phyloP scores from a whole-genome alignment of 1,140 invertebrate genomes.

The Calephelis nemesis region DNA sequence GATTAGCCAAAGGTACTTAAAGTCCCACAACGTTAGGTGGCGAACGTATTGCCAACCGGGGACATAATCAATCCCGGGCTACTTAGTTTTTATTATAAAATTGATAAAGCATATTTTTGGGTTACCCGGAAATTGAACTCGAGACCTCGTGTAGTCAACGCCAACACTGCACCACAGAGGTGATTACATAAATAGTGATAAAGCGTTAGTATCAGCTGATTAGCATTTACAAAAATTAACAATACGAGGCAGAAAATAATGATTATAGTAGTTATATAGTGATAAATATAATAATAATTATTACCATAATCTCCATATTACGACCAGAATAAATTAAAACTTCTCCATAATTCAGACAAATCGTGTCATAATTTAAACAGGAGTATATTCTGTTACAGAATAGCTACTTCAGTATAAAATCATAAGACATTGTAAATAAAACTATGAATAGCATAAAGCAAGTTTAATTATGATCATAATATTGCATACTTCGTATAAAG shows the following conservation, averaged over 20 bases:
- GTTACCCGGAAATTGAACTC: too few species aligned
- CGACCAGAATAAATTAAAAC: constrained; percentile 38
- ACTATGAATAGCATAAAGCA: constrained; percentile 53
- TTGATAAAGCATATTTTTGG: too few species aligned
- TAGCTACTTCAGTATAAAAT: constrained; percentile 68
- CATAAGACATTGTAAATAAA: constrained; percentile 59
- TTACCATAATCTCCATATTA: constrained; percentile 37
- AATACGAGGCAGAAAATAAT: constrained; percentile 34
- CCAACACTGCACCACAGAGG: too few species aligned
- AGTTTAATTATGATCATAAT: constrained; percentile 68
- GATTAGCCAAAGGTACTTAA: too few species aligned
- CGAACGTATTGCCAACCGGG: too few species aligned
- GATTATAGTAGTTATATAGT: constrained; percentile 34
- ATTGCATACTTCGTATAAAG: constrained; percentile 67
- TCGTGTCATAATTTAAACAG: constrained; percentile 51
- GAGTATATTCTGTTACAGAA: constrained; percentile 50
- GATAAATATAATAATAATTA: constrained; percentile 38
- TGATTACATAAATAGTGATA: not conserved
- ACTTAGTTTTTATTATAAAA: too few species aligned
- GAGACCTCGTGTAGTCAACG: too few species aligned
- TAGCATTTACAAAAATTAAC: constrained; percentile 26
- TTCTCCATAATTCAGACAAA: constrained; percentile 49
- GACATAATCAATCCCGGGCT: too few species aligned
- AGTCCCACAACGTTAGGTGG: too few species aligned
- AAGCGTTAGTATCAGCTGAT: constrained; percentile 11